Evolutionary conservation across 92 coral and sea anemone genomes (phyloP), one percentile per base, ranked within the genome.

Genomic region (Porites cylindrica): DNA sequence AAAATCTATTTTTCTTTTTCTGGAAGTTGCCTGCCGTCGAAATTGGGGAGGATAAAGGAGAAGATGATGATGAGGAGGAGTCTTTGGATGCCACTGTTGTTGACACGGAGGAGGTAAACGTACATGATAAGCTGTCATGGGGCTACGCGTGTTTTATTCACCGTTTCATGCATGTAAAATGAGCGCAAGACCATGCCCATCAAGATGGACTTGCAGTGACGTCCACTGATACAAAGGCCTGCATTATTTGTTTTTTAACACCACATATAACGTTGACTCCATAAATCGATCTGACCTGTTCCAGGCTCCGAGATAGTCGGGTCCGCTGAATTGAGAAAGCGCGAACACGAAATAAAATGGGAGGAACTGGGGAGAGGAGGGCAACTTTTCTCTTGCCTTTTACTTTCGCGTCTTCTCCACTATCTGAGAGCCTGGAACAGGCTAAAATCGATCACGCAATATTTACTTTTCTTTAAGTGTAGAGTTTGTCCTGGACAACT

Each of bases 1-100:
- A 72, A 66, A 68, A 43, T 78, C 62, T 71, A 91, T 38, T 50
- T 90, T 75, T 6, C 88, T 80, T 26, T 76, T 82, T 64, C 83
- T 81, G 52, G 85, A 53, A 10, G 86, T 92, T 52, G 76, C 68
- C 85, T 74, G 82, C 29, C 19, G 60, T 72, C 59, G 60, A 23
- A 72, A 72, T 6, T 72, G 77, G 56, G 53, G 77, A 72, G 47
- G 77, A 72, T 18, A 38, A 43, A 20, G 26, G 23, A 72, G 77
- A 72, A 72, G 58, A 72, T 29, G 75, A 70, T 70, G 75, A 70
- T 1, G 75, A 72, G 24, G 24, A 23, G 24, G 24, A 23, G 24
- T 23, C 47, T 72, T 38, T 72, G 32, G 77, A 72, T 43, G 77
- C 50, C 61, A 72, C 77, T 12, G 77, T 72, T 43, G 77, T 72